Evolutionary conservation across 2,888 invertebrate species (phyloP).

Genomic region (Apamea monoglypha): DNA sequence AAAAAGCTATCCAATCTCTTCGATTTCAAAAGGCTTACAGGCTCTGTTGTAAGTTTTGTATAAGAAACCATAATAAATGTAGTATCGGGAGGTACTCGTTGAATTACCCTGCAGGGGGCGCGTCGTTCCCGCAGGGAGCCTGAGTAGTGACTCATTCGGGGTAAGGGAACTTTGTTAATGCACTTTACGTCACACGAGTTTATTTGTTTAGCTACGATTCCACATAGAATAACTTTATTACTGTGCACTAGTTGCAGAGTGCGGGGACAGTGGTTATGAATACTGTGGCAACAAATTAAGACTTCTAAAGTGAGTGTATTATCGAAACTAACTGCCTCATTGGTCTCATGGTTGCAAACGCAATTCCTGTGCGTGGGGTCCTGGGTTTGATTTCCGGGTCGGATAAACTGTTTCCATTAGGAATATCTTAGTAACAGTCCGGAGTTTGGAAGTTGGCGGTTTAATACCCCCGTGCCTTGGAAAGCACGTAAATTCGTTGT

Average conservation of each 20-base stretch:
- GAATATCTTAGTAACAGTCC: neutral
- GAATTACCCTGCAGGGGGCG: conserved; percentile 67
- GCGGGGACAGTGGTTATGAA: conserved; percentile 23
- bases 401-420: neutral
- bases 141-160: conserved; percentile 71
- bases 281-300: conserved; percentile 20
- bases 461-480: neutral
- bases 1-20: conserved; percentile 52
- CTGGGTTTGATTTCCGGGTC: neutral
- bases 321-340: neutral
- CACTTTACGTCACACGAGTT: conserved; percentile 74
- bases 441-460: neutral
- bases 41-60: conserved; percentile 52
- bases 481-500: neutral
- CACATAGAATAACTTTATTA: conserved; percentile 56
- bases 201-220: conserved; percentile 61
- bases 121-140: conserved; percentile 68
- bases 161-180: conserved; percentile 81
- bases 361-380: too few relatives aligned
- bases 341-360: neutral
- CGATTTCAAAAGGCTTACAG: conserved; percentile 51
- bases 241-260: conserved; percentile 15
- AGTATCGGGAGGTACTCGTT: conserved; percentile 58
- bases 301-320: neutral
- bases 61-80: conserved; percentile 60